phyloP scores from a whole-genome alignment of 2,888 invertebrate genomes.

The Sycophila texana region DNA sequence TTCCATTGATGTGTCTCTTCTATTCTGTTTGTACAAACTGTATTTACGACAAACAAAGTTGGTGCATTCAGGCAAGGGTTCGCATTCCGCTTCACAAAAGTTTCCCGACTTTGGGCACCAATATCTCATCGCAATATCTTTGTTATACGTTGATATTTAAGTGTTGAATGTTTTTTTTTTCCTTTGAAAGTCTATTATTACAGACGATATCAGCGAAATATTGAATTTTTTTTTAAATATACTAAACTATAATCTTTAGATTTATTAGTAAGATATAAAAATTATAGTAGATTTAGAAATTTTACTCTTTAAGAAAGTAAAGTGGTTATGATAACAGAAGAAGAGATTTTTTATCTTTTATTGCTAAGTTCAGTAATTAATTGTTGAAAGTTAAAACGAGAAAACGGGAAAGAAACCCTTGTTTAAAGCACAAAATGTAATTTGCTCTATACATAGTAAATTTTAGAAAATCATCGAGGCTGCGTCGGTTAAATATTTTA shows the following conservation, averaged over 20 bases:
- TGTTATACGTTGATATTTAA: not conserved
- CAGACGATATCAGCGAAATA: no score
- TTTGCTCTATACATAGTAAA: constrained; percentile 24
- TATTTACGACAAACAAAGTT: constrained; percentile 42
- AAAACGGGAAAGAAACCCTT: constrained; percentile 7
- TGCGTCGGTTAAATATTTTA: constrained; percentile 28
- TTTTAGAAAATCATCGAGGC: constrained; percentile 45
- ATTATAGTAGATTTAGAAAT: not conserved
- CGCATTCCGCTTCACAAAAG: not conserved
- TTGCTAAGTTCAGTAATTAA: no score
- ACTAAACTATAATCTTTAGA: no score
- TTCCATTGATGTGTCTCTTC: constrained; percentile 51
- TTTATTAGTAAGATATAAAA: no score
- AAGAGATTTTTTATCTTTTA: no score
- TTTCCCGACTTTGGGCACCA: not conserved
- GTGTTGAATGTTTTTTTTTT: not conserved
- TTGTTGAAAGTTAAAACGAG: no score
- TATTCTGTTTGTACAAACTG: constrained; percentile 44
- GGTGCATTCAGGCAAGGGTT: constrained; percentile 26
- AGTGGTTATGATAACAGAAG: no score
- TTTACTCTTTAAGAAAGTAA: not conserved
- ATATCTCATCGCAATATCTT: not conserved
- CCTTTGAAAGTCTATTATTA: no score
- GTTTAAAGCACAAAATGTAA: constrained; percentile 16
- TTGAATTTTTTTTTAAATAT: no score